These are phyloP conservation scores for Bombycilla garrulus DNA, from an alignment of 2,113 vertebrate genomes.

Conservation along the genomic window DNA sequence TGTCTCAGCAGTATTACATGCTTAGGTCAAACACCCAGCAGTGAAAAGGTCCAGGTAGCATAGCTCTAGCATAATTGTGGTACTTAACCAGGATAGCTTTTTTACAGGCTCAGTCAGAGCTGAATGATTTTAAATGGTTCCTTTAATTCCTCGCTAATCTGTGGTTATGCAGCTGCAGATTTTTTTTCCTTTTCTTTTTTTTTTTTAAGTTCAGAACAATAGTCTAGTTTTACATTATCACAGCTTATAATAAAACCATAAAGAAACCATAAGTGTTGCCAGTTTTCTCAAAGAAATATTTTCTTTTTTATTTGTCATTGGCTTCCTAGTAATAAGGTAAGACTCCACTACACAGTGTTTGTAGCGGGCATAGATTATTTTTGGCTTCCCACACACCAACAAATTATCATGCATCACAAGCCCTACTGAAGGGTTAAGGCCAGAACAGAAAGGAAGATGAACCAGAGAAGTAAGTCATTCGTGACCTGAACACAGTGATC, in stretches of 20 bases:
- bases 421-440: background rate
- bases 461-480: background rate
- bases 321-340: background rate
- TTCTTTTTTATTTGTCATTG: background rate
- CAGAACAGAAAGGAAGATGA: background rate
- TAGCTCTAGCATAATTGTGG: background rate
- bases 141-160: background rate
- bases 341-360: background rate
- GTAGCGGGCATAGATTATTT: background rate
- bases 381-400: background rate
- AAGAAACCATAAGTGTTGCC: background rate
- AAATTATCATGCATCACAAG: background rate
- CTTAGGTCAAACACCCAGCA: background rate
- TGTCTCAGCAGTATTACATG: background rate
- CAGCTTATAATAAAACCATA: background rate
- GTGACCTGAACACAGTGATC: background rate
- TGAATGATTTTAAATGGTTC: background rate
- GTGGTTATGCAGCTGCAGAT: background rate
- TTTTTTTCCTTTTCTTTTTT: background rate
- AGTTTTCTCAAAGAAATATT: background rate
- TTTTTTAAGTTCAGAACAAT: background rate
- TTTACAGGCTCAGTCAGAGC: background rate
- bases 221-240: background rate
- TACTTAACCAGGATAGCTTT: background rate
- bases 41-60: background rate